These are phyloP conservation scores for Bombylius major DNA, from an alignment of 2,888 invertebrate genomes.

Conservation along the genomic window DNA sequence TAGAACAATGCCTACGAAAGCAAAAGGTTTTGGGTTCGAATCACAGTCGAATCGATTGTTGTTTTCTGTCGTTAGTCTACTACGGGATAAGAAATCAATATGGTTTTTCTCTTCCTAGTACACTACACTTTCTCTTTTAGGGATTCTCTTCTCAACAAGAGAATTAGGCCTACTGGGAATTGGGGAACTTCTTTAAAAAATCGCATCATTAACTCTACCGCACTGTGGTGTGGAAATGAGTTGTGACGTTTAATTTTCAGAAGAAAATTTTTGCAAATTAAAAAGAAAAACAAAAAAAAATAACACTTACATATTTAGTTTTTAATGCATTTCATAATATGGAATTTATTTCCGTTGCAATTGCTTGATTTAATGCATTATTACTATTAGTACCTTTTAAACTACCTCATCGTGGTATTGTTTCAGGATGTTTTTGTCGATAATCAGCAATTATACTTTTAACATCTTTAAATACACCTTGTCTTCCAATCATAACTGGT, in stretches of 20 bases:
- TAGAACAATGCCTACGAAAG: too few species aligned
- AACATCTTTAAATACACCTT: constrained; percentile 69
- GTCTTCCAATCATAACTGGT: constrained; percentile 42
- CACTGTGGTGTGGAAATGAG: too few species aligned
- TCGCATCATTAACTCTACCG: too few species aligned
- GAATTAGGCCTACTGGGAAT: too few species aligned
- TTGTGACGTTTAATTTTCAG: not conserved
- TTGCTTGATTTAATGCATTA: constrained; percentile 12
- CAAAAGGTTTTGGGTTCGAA: too few species aligned
- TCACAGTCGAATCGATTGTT: too few species aligned
- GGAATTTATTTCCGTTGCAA: constrained; percentile 7
- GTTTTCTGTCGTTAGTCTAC: too few species aligned
- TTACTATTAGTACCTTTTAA: constrained; percentile 35
- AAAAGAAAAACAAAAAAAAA: constrained; percentile 11
- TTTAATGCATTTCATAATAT: constrained; percentile 18
- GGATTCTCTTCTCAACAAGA: too few species aligned
- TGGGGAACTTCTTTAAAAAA: too few species aligned
- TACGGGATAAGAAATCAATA: too few species aligned
- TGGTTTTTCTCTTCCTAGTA: too few species aligned
- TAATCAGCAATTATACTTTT: constrained; percentile 73
- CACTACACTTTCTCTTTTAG: too few species aligned
- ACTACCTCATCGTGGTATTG: constrained; percentile 56
- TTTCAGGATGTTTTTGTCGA: constrained; percentile 62
- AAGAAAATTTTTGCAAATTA: not conserved
- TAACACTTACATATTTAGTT: constrained; percentile 10